Conservation (phyloP, 2,888 invertebrate species). For the Ashinkailepas kermadecensis region DNA sequence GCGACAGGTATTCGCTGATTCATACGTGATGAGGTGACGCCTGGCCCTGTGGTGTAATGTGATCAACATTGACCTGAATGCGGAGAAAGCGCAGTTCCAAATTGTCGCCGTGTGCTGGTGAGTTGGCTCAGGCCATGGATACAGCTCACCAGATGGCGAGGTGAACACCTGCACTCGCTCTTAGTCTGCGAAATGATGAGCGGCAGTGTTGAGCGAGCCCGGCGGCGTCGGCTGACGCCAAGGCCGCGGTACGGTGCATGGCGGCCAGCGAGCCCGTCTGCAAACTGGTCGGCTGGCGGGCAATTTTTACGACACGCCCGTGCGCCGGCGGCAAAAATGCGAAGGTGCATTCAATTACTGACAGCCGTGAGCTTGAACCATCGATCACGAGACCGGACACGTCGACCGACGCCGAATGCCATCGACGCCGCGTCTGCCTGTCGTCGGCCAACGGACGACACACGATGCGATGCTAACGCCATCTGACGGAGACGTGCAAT, state of each 20-base stretch:
- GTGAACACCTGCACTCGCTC: too few relatives aligned
- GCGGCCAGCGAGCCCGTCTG: neutral
- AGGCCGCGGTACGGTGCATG: neutral
- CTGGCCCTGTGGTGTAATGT: too few relatives aligned
- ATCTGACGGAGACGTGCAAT: neutral
- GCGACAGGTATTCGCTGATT: too few relatives aligned
- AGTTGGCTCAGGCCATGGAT: too few relatives aligned
- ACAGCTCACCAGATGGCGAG: too few relatives aligned
- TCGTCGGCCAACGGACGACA: neutral
- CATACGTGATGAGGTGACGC: too few relatives aligned
- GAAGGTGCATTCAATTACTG: constrained; percentile 2
- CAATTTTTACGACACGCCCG: neutral
- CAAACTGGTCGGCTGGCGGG: neutral
- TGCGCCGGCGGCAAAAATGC: neutral
- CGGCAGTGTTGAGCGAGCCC: neutral
- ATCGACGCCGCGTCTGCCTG: too few relatives aligned
- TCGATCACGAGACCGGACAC: neutral
- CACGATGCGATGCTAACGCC: neutral
- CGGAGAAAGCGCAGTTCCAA: too few relatives aligned
- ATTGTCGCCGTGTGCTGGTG: too few relatives aligned
- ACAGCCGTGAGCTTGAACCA: neutral
- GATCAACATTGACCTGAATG: too few relatives aligned
- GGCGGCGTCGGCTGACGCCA: neutral
- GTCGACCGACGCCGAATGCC: neutral
- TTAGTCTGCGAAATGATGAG: too few relatives aligned